Base-by-base conservation (phyloP, 2,113 vertebrate genomes). In the Xiphophorus hellerii region DNA sequence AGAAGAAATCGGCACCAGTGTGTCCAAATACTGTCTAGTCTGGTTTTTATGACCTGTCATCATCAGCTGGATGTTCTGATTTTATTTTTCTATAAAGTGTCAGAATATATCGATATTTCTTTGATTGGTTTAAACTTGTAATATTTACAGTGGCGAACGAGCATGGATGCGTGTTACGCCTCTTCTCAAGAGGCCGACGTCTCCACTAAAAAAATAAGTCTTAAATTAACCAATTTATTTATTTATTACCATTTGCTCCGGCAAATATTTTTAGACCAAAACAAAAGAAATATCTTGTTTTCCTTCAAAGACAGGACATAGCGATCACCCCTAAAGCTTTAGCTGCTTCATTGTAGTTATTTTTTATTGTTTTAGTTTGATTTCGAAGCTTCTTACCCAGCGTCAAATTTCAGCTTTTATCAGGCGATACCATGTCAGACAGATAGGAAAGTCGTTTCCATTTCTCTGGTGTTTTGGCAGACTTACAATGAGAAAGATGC, bases 21-120 rank as follows among this genome's bases (percentile, higher is more conserved):
- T 30, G 64, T 74, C 11, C 20, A 33, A 62, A 63, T 74, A 39
- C 44, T 48, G 44, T 48, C 29, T 51, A 76, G 58, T 85, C 31
- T 51, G 77, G 58, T 84, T 84, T 69, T 85, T 81, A 80, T 79
- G 80, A 44, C 72, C 70, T 81, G 81, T 82, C 80, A 39, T 62
- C 65, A 60, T 64, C 65, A 60, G 62, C 77, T 84, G 73, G 74
- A 77, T 86, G 71, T 85, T 86, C 79, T 87, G 76, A 88, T 92
- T 90, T 89, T 85, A 92, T 91, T 92, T 92, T 91, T 93, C 79
- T 92, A 90, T 79, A 73, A 3, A 28, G 77, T 80, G 85, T 69
- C 77, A 80, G 67, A 39, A 81, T 48, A 81, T 48, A 80, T 80
- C 44, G 63, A 74, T 71, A 80, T 51, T 83, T 87, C 81, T 80